phyloP scores from a whole-genome alignment of 2,888 invertebrate species.

The Drosophila melanosoma region DNA sequence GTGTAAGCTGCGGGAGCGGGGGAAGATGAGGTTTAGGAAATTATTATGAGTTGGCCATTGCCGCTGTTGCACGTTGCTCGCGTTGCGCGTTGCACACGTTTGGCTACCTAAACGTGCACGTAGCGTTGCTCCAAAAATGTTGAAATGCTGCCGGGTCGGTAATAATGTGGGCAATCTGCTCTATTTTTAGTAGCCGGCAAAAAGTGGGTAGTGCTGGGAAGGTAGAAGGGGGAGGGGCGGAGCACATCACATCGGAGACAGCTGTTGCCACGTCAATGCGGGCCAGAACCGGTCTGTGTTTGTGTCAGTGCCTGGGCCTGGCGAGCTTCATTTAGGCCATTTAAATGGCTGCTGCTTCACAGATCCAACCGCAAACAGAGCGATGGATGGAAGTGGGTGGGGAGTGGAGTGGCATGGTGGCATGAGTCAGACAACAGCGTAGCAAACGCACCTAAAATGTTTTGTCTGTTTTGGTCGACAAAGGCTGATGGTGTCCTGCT shows the following conservation, averaged over 20 bases:
- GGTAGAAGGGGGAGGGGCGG: not conserved
- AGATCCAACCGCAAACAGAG: conserved; percentile 39
- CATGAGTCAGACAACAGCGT: conserved; percentile 10
- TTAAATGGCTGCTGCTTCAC: conserved; percentile 36
- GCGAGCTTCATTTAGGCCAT: conserved; percentile 46
- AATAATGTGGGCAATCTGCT: conserved; percentile 78
- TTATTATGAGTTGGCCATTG: conserved; percentile 59
- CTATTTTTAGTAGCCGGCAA: conserved; percentile 69
- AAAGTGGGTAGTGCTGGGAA: not conserved
- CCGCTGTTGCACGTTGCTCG: conserved; percentile 18
- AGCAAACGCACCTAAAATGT: conserved; percentile 52
- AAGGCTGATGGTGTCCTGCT: not conserved
- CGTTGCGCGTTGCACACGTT: conserved; percentile 20
- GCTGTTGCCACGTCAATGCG: conserved; percentile 48
- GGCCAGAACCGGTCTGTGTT: conserved; percentile 21
- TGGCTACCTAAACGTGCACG: conserved; percentile 34
- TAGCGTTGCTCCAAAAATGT: conserved; percentile 40
- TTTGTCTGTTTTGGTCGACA: not conserved
- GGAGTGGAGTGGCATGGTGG: not conserved
- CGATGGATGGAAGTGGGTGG: not conserved
- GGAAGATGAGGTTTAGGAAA: conserved; percentile 25
- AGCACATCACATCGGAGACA: conserved; percentile 41
- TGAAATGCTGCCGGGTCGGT: conserved; percentile 33
- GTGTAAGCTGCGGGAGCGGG: not conserved
- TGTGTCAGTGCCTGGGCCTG: not conserved